Conservation (phyloP, 2,888 invertebrate species). For the Drosophila lacicola region DNA sequence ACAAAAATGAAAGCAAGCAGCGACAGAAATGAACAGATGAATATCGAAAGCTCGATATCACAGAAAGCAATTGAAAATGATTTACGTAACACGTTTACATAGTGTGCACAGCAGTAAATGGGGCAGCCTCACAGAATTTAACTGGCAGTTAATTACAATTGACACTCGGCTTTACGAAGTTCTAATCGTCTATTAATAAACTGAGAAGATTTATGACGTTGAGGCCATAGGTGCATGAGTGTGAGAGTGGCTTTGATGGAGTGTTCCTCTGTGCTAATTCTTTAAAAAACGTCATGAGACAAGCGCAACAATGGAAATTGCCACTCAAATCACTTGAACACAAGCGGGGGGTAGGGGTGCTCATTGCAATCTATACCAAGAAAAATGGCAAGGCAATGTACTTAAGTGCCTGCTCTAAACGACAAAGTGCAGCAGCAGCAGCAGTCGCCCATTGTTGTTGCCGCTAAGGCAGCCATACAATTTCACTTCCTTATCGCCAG, state of each 20-base stretch:
- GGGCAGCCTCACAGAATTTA: conserved; percentile 43
- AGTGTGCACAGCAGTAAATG: conserved; percentile 35
- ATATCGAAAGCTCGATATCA: conserved; percentile 37
- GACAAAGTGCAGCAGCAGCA: conserved; percentile 55
- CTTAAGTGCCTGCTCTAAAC: conserved; percentile 62
- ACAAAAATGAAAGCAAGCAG: conserved; percentile 28
- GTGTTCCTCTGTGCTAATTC: conserved; percentile 49
- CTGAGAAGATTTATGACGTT: conserved; percentile 64
- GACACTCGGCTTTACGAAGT: conserved; percentile 45
- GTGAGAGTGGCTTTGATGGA: conserved; percentile 41
- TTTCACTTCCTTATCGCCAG: conserved; percentile 71
- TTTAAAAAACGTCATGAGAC: conserved; percentile 49
- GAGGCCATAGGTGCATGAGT: conserved; percentile 15
- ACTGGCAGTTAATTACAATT: conserved; percentile 75
- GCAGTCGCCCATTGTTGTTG: conserved; percentile 60
- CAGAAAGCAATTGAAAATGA: conserved; percentile 77
- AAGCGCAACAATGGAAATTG: conserved; percentile 62
- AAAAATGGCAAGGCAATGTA: conserved; percentile 63
- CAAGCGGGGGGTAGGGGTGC: conserved; percentile 12
- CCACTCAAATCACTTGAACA: conserved; percentile 53
- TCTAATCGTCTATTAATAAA: conserved; percentile 78
- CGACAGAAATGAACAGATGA: conserved; percentile 31
- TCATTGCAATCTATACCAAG: conserved; percentile 37
- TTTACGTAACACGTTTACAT: conserved; percentile 55
- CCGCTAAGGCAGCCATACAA: conserved; percentile 64